These are phyloP conservation scores for Tridacna gigas DNA, from an alignment of 2,888 invertebrate species.

Conservation along the genomic window DNA sequence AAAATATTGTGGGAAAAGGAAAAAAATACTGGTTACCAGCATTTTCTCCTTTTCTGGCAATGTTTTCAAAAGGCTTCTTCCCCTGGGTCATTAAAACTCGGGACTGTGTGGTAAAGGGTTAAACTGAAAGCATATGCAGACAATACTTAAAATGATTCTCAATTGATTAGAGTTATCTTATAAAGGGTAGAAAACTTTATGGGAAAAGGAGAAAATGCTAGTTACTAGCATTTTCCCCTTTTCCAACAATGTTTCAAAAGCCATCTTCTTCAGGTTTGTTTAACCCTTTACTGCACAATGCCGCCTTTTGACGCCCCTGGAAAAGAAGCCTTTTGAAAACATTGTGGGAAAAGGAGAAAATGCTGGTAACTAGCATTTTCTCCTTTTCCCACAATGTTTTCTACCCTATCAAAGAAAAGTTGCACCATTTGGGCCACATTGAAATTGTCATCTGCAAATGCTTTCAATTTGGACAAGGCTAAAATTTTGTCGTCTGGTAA, in stretches of 20 bases:
- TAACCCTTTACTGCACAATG: not conserved
- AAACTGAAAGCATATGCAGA: too few species aligned
- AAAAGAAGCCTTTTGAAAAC: not conserved
- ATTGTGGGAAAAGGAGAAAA: not conserved
- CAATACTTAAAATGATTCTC: too few species aligned
- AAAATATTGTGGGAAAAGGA: too few species aligned
- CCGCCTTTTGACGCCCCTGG: not conserved
- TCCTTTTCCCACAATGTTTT: not conserved
- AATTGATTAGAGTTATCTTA: too few species aligned
- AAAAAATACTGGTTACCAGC: too few species aligned
- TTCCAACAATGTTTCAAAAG: not conserved
- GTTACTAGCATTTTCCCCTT: not conserved
- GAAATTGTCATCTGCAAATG: not conserved
- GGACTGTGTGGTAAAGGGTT: too few species aligned
- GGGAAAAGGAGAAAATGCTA: conserved; percentile 6
- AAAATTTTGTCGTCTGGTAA: not conserved
- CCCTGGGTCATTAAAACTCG: too few species aligned
- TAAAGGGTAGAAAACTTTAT: not conserved
- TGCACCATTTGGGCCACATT: not conserved
- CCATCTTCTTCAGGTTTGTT: not conserved
- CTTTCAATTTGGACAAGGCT: not conserved
- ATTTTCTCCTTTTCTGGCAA: too few species aligned
- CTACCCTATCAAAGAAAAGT: not conserved
- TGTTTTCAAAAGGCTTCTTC: too few species aligned
- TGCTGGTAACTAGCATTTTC: not conserved